A percentile compares a stretch with the other conserved stretches of the same genome.
Evolutionary conservation across 2,888 invertebrate species (phyloP).

Genomic region (Eudemis profundana): DNA sequence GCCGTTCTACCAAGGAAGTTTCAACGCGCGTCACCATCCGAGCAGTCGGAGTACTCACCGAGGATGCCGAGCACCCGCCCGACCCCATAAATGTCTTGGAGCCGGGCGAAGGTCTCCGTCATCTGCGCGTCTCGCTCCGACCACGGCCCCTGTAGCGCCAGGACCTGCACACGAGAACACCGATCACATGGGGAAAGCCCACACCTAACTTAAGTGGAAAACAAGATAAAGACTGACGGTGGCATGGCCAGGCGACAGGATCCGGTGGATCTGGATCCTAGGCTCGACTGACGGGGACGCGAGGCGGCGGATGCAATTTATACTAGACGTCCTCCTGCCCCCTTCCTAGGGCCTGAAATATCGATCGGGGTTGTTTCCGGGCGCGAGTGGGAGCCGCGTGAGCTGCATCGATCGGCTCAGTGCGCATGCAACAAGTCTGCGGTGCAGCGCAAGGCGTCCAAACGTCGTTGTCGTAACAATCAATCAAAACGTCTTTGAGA

Average conservation of each 20-base stretch:
- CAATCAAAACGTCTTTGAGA: neutral
- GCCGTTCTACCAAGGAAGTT: too few relatives aligned
- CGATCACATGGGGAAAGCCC: too few relatives aligned
- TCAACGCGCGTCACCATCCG: constrained; percentile 45
- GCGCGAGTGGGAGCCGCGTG: neutral
- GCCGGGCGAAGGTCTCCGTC: constrained; percentile 84
- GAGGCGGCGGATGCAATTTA: constrained; percentile 12
- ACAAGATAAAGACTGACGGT: constrained; percentile 10
- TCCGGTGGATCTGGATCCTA: constrained; percentile 8
- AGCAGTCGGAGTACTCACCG: constrained; percentile 63
- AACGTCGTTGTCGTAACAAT: too few relatives aligned
- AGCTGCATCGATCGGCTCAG: constrained; percentile 10
- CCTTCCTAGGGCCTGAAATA: constrained; percentile 9
- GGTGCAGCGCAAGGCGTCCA: neutral
- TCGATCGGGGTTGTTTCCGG: neutral
- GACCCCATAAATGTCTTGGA: constrained; percentile 84
- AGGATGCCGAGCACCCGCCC: constrained; percentile 85
- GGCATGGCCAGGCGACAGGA: constrained; percentile 23
- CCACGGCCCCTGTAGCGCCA: constrained; percentile 84
- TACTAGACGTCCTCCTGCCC: constrained; percentile 7
- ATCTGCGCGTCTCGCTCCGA: constrained; percentile 86
- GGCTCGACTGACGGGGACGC: constrained; percentile 15
- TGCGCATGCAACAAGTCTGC: constrained; percentile 8
- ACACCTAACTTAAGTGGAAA: neutral
- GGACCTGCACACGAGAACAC: constrained; percentile 68